These are phyloP conservation scores for Bostrychus sinensis DNA, from an alignment of 2,113 vertebrate species.

Conservation along the genomic window DNA sequence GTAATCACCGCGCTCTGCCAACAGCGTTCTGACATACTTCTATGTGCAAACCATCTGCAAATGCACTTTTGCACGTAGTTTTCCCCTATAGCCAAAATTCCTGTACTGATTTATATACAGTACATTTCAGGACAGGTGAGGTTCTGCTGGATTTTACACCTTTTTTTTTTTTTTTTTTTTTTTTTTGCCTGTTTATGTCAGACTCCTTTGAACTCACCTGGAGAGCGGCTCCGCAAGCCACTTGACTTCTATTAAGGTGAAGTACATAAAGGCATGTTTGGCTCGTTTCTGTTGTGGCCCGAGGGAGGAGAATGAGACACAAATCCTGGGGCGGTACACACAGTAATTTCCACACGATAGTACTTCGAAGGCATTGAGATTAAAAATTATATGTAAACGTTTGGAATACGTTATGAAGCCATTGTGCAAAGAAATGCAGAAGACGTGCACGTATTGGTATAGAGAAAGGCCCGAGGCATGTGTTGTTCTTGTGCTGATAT, in stretches of 20 bases:
- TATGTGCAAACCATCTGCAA: neutral
- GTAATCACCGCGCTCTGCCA: neutral
- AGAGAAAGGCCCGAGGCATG: neutral
- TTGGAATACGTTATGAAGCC: slow-evolving; percentile 22
- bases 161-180: neutral
- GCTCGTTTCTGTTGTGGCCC: slow-evolving; percentile 41
- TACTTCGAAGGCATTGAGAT: slow-evolving; percentile 38
- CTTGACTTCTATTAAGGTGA: slow-evolving; percentile 50
- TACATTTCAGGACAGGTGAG: neutral
- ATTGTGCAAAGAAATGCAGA: neutral
- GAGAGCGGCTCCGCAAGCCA: slow-evolving; percentile 22
- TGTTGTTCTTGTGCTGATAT: neutral
- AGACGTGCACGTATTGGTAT: neutral
- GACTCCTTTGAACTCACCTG: slow-evolving; percentile 36
- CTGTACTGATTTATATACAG: neutral
- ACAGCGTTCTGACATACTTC: neutral
- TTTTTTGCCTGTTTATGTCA: neutral
- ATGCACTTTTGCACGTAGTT: neutral
- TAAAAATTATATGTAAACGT: slow-evolving; percentile 25
- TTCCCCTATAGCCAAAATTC: neutral
- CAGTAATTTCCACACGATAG: slow-evolving; percentile 48
- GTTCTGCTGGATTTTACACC: neutral
- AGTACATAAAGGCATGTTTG: slow-evolving; percentile 39
- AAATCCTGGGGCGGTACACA: slow-evolving; percentile 49
- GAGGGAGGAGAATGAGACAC: slow-evolving; percentile 46